Conservation (phyloP, 2,113 vertebrate genomes). For the Centrocercus urophasianus region DNA sequence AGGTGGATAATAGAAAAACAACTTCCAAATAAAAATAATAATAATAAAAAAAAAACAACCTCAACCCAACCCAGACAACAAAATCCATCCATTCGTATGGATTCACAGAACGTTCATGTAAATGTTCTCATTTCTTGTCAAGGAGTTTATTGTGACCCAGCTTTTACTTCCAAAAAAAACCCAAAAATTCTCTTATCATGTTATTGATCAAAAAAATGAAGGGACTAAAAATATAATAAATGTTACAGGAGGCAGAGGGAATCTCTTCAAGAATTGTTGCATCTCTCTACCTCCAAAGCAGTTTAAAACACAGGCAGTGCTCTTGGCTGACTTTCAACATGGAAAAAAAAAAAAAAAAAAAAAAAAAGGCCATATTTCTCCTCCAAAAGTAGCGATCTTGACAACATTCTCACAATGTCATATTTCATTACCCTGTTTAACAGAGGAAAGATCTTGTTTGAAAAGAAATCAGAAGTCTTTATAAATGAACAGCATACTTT, state of each 20-base stretch:
- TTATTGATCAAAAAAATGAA: neutral
- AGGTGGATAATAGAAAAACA: neutral
- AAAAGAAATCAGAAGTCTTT: constrained; percentile 41
- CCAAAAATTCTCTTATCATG: neutral
- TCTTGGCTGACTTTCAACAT: neutral
- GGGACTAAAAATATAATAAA: neutral
- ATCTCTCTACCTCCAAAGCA: neutral
- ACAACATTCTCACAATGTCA: neutral
- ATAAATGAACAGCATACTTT: constrained; percentile 6
- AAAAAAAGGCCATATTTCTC: neutral
- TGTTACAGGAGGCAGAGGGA: neutral
- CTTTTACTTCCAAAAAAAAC: neutral
- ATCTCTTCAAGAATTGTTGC: neutral
- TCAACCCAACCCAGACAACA: neutral
- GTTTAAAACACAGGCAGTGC: constrained; percentile 3
- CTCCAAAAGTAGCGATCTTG: constrained; percentile 22
- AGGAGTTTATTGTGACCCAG: neutral
- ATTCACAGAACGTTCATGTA: neutral
- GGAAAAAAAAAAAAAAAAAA: neutral
- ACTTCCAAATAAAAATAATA: neutral
- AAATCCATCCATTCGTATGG: neutral
- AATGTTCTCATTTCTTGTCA: neutral
- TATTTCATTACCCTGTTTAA: constrained; percentile 50
- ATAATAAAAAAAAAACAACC: too few species aligned
- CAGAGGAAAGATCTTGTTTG: constrained; percentile 21